These are phyloP conservation scores for Alcedo atthis DNA, from an alignment of 2,797 vertebrate genomes.

Conservation along the genomic window DNA sequence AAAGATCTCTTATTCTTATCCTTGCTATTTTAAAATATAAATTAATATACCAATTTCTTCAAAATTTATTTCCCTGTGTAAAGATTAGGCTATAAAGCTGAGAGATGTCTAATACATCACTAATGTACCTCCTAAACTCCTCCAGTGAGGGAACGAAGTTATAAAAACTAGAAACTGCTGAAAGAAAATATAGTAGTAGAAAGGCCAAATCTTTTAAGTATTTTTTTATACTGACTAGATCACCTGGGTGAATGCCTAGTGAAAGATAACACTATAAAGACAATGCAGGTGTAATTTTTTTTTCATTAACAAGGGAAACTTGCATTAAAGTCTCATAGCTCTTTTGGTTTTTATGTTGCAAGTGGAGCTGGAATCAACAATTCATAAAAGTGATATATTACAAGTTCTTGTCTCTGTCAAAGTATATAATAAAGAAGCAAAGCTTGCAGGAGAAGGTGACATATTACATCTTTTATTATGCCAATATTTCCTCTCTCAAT, in stretches of 20 bases:
- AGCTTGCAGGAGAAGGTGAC: not conserved
- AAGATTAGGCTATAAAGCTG: not conserved
- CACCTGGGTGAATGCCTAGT: not conserved
- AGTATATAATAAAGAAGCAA: not conserved
- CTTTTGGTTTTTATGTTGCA: not conserved
- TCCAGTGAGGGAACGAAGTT: not conserved
- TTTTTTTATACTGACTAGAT: not conserved
- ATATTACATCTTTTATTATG: not conserved
- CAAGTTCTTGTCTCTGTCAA: not conserved
- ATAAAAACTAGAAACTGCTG: not conserved
- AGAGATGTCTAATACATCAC: not conserved
- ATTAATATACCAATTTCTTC: not conserved
- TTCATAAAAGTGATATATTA: not conserved
- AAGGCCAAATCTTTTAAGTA: not conserved
- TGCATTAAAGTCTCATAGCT: not conserved
- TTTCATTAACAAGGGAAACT: not conserved
- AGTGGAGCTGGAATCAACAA: not conserved
- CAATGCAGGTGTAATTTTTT: not conserved
- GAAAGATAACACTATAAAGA: not conserved
- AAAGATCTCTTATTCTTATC: not conserved
- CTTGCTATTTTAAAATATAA: not conserved
- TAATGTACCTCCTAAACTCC: not conserved
- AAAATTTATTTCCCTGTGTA: not conserved
- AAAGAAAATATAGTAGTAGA: not conserved
- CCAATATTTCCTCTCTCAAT: not conserved